Conservation (phyloP, 2,888 invertebrate genomes). For the Heliconius hortense region DNA sequence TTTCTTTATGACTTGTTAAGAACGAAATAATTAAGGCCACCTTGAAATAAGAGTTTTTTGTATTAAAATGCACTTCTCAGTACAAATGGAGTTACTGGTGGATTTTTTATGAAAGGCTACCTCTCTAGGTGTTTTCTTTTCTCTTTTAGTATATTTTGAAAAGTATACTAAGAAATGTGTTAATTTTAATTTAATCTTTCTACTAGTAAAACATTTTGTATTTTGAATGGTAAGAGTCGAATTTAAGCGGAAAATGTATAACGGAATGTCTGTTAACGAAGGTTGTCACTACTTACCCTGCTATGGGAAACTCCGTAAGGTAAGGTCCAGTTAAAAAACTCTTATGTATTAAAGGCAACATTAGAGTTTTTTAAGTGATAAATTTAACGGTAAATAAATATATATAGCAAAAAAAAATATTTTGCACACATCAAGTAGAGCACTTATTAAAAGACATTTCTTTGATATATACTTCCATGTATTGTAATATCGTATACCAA, state of each 20-base stretch:
- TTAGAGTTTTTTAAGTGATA: too few relatives aligned
- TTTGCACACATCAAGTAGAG: not conserved
- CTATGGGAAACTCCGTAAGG: too few relatives aligned
- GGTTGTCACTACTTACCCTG: too few relatives aligned
- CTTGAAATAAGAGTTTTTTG: conserved; percentile 15
- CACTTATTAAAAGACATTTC: not conserved
- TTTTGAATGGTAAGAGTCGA: not conserved
- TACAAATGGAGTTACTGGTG: not conserved
- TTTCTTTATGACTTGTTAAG: conserved; percentile 28
- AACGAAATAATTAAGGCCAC: conserved; percentile 29
- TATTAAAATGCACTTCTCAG: conserved; percentile 5
- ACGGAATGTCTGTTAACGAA: not conserved
- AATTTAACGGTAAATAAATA: not conserved
- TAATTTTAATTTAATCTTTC: too few relatives aligned
- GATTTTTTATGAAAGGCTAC: not conserved
- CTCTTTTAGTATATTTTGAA: not conserved
- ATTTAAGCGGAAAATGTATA: not conserved
- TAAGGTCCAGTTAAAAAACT: too few relatives aligned
- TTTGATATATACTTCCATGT: not conserved
- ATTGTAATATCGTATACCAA: conserved; percentile 28
- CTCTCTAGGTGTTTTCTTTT: not conserved
- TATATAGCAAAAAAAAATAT: not conserved
- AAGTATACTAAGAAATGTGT: too few relatives aligned
- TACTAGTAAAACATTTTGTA: too few relatives aligned
- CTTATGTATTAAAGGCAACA: too few relatives aligned